phyloP scores from a whole-genome alignment of 2,797 vertebrate species.

The Gymnodraco acuticeps region DNA sequence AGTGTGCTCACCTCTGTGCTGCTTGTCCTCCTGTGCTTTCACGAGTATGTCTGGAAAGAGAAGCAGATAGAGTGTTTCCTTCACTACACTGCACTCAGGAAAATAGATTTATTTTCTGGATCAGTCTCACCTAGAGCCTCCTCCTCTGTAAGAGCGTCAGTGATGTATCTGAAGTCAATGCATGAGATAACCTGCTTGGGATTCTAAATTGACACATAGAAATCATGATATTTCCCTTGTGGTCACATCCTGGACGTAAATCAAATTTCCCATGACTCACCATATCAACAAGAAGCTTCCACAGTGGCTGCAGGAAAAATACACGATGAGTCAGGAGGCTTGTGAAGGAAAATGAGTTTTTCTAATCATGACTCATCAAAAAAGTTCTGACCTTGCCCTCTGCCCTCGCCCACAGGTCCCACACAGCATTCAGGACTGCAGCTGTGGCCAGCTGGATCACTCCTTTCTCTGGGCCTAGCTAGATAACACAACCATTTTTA shows the following conservation, averaged over 20 bases:
- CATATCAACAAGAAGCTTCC: conserved; percentile 88
- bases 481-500: conserved; percentile 18
- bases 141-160: conserved; percentile 84
- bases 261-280: conserved; percentile 77
- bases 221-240: neutral
- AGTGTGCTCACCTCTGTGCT: conserved; percentile 81
- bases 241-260: neutral
- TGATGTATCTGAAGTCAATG: conserved; percentile 90
- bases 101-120: neutral
- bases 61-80: conserved; percentile 6
- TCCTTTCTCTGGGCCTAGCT: conserved; percentile 89
- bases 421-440: conserved; percentile 86
- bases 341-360: neutral
- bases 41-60: conserved; percentile 81
- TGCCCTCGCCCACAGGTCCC: conserved; percentile 88
- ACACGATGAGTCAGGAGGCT: conserved; percentile 16
- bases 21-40: conserved; percentile 82
- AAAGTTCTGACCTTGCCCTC: conserved; percentile 83
- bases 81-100: neutral
- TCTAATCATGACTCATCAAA: neutral
- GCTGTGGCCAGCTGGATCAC: conserved; percentile 85
- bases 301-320: conserved; percentile 80
- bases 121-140: conserved; percentile 83
- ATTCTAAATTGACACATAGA: conserved; percentile 69
- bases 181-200: conserved; percentile 85